These are phyloP conservation scores for Acanthochromis polyacanthus DNA, from an alignment of 2,113 vertebrate genomes.

Conservation along the genomic window DNA sequence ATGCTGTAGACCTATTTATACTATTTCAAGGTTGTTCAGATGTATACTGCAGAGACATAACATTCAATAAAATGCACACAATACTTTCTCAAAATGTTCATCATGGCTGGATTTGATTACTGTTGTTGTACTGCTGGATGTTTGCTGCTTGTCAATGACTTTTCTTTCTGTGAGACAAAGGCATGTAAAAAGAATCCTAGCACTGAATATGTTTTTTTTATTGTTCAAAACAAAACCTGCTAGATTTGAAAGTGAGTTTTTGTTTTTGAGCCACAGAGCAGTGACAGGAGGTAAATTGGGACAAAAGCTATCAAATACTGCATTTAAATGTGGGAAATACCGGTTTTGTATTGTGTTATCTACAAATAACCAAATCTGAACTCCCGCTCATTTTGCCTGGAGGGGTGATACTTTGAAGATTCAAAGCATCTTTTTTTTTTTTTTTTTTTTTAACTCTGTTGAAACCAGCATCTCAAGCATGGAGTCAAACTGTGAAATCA, in stretches of 20 bases:
- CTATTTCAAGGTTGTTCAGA: conserved; percentile 74
- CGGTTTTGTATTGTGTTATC: no score
- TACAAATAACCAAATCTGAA: no score
- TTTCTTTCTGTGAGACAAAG: no score
- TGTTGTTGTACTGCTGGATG: conserved; percentile 14
- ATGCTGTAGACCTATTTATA: conserved; percentile 81
- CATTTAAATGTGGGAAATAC: no score
- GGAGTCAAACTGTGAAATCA: neutral
- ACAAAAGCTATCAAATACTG: neutral
- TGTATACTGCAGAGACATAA: conserved; percentile 73
- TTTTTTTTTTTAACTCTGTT: no score
- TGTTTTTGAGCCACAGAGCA: neutral
- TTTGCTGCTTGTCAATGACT: neutral
- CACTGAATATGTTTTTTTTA: no score
- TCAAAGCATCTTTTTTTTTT: no score
- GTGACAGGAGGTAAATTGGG: neutral
- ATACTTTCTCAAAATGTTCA: conserved; percentile 76
- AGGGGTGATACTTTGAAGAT: no score
- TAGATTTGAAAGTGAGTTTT: neutral
- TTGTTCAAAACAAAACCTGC: no score
- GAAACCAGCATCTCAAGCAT: no score
- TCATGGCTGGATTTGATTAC: conserved; percentile 33
- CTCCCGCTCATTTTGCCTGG: no score
- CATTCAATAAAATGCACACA: conserved; percentile 80
- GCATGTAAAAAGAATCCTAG: neutral